phyloP scores from a whole-genome alignment of 2,888 invertebrate species.

The Conchocele bisecta region DNA sequence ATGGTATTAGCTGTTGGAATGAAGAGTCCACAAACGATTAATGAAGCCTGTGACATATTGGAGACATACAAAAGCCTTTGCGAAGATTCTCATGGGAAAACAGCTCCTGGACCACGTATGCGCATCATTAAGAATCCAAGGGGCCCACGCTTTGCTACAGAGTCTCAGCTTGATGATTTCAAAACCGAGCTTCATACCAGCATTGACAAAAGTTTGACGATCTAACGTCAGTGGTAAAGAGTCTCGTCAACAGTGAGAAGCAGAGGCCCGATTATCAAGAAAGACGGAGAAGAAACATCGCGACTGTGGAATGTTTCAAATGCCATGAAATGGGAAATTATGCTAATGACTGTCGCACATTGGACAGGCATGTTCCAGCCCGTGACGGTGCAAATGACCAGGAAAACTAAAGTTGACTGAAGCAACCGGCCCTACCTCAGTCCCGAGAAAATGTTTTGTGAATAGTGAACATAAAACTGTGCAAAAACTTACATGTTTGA shows the following conservation, averaged over 20 bases:
- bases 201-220: conserved; percentile 4
- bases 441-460: too few relatives aligned
- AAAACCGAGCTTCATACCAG: neutral
- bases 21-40: conserved; percentile 32
- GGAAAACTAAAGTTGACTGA: conserved; percentile 41
- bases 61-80: conserved; percentile 40
- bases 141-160: conserved; percentile 5
- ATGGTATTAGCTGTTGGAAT: conserved; percentile 31
- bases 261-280: neutral
- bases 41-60: conserved; percentile 33
- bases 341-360: neutral
- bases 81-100: conserved; percentile 9
- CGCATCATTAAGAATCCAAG: too few relatives aligned
- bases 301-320: neutral
- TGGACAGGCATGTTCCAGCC: neutral
- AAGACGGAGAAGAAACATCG: neutral
- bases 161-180: conserved; percentile 3
- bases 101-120: neutral
- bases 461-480: too few relatives aligned
- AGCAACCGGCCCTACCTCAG: conserved; percentile 36
- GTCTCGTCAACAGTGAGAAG: neutral
- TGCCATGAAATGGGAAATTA: conserved; percentile 2
- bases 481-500: too few relatives aligned
- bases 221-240: too few relatives aligned
- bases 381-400: neutral